phyloP scores from a whole-genome alignment of 2,888 invertebrate genomes.

The Cantharis nigra region DNA sequence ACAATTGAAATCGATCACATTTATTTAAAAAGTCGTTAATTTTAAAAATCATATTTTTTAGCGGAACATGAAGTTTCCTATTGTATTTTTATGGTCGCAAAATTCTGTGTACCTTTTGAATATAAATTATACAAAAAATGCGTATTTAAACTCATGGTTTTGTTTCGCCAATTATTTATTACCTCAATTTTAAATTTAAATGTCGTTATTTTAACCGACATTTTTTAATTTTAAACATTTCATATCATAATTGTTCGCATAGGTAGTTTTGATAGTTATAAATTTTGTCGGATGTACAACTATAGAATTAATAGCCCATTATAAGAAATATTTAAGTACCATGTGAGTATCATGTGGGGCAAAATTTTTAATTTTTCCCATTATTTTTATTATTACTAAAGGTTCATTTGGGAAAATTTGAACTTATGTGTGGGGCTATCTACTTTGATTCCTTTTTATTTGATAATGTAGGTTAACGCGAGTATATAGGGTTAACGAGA shows the following conservation, averaged over 20 bases:
- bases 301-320: not conserved
- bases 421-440: not conserved
- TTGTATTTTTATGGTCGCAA: not conserved
- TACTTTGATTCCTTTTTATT: constrained; percentile 9
- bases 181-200: not conserved
- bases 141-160: not conserved
- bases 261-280: not conserved
- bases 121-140: not conserved
- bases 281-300: not conserved
- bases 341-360: not conserved
- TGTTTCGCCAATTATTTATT: not conserved
- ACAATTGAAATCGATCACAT: not conserved
- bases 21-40: not conserved
- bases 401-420: not conserved
- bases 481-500: constrained; percentile 19
- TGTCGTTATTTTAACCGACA: not conserved
- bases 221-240: not conserved
- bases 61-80: not conserved
- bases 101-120: not conserved
- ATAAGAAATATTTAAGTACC: not conserved
- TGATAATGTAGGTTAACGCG: constrained; percentile 15
- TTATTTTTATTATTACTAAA: not conserved
- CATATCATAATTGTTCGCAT: not conserved
- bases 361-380: not conserved
- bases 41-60: not conserved